These are phyloP conservation scores for Drosophila nebulosa DNA, from an alignment of 1,140 invertebrate genomes.

Conservation along the genomic window DNA sequence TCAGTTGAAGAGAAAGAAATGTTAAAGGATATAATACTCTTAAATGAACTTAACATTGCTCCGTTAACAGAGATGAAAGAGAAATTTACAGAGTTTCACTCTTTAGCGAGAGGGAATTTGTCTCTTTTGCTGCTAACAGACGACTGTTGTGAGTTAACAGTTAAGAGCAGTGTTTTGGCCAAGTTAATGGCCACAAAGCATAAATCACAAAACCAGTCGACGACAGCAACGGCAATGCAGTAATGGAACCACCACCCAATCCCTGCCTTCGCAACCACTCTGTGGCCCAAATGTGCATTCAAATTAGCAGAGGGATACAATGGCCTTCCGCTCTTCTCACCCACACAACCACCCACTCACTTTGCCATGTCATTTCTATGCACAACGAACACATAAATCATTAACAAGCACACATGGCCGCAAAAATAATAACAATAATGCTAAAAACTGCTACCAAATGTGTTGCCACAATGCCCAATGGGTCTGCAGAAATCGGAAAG, in stretches of 20 bases:
- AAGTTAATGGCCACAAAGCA: constrained; percentile 21
- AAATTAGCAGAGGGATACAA: constrained; percentile 52
- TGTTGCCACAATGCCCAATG: constrained; percentile 66
- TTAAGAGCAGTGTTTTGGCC: not conserved
- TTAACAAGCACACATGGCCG: constrained; percentile 56
- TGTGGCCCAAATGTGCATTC: constrained; percentile 75
- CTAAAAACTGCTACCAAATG: constrained; percentile 65
- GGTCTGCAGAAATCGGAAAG: constrained; percentile 27
- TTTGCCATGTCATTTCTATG: constrained; percentile 67
- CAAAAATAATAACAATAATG: constrained; percentile 78
- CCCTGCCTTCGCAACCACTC: not conserved
- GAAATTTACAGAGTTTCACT: not conserved
- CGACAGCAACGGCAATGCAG: constrained; percentile 38
- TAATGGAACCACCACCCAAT: not conserved
- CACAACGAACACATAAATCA: constrained; percentile 75
- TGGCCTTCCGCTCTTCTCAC: not conserved
- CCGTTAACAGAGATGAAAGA: not conserved
- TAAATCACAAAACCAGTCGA: constrained; percentile 40
- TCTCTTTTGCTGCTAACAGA: constrained; percentile 25
- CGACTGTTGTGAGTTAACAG: not conserved
- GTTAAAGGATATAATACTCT: constrained; percentile 5
- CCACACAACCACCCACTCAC: not conserved
- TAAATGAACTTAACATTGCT: not conserved
- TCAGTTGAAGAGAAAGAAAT: not conserved
- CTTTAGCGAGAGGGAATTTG: constrained; percentile 17